Percentiles rank a stretch among this genome's conserved stretches.
These are phyloP conservation scores for Plusia festucae DNA, from an alignment of 2,888 invertebrate genomes.

Conservation along the genomic window DNA sequence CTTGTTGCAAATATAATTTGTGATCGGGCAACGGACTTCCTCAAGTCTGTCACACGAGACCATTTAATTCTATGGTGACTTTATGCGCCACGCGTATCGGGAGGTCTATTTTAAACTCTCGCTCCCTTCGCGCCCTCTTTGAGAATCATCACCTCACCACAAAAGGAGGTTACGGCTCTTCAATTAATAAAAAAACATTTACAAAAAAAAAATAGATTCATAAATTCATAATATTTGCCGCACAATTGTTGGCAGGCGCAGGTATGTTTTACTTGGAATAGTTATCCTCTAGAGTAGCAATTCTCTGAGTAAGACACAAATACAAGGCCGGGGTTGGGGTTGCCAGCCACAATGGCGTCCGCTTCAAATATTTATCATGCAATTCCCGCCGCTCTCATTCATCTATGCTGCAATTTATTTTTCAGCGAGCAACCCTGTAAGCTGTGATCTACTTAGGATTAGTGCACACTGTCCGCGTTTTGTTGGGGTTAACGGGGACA, in stretches of 20 bases:
- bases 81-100: too few relatives aligned
- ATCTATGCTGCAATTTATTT: conserved; percentile 76
- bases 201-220: conserved; percentile 32
- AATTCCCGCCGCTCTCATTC: conserved; percentile 75
- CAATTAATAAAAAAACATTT: too few relatives aligned
- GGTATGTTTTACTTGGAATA: conserved; percentile 47
- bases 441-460: conserved; percentile 56
- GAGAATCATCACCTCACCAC: too few relatives aligned
- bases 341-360: conserved; percentile 59
- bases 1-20: too few relatives aligned
- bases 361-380: conserved; percentile 76
- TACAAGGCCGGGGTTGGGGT: conserved; percentile 41
- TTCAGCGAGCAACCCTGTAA: conserved; percentile 63
- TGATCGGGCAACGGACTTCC: too few relatives aligned
- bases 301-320: conserved; percentile 47
- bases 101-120: too few relatives aligned
- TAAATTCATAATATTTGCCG: conserved; percentile 30
- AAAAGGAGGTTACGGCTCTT: too few relatives aligned
- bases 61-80: too few relatives aligned
- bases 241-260: conserved; percentile 34
- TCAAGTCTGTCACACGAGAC: too few relatives aligned
- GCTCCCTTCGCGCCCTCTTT: too few relatives aligned
- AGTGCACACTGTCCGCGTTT: conserved; percentile 39
- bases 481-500: not conserved
- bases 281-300: conserved; percentile 47